phyloP scores from a whole-genome alignment of 1,140 invertebrate species.

The Lucilia cuprina region DNA sequence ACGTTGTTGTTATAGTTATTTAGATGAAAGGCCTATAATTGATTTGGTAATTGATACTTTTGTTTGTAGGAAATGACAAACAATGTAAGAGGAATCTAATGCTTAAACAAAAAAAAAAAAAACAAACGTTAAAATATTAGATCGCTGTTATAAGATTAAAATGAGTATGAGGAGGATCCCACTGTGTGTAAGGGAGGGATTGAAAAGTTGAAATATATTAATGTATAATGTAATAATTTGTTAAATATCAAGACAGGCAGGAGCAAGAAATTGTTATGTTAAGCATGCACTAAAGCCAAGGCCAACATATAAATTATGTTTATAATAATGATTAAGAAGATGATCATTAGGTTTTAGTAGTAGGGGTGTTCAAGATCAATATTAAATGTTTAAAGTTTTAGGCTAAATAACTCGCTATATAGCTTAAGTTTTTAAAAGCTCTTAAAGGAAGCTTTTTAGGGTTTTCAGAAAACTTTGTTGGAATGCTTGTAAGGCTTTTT shows the following conservation, averaged over 20 bases:
- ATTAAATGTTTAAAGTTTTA: background rate
- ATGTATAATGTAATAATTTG: background rate
- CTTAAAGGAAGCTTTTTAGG: too few relatives aligned
- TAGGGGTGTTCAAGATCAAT: background rate
- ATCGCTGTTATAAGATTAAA: background rate
- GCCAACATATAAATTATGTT: background rate
- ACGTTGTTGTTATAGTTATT: too few relatives aligned
- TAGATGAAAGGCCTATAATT: background rate
- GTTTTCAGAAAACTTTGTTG: too few relatives aligned
- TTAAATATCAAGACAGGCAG: constrained; percentile 6
- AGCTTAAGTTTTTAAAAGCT: too few relatives aligned
- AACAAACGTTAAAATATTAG: background rate
- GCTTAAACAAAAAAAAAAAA: background rate
- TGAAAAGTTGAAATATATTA: background rate
- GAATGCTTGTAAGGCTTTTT: too few relatives aligned
- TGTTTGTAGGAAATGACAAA: constrained; percentile 12
- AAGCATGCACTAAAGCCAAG: background rate
- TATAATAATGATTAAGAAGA: too few relatives aligned
- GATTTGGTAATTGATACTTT: constrained; percentile 36
- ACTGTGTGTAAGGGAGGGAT: background rate
- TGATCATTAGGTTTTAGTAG: background rate
- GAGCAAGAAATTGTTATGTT: background rate
- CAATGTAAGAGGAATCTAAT: background rate
- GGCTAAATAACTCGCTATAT: too few relatives aligned
- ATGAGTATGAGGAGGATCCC: background rate